Evolutionary conservation across 1,140 invertebrate genomes (phyloP).

Genomic region (Brachionus asplanchnoidis): DNA sequence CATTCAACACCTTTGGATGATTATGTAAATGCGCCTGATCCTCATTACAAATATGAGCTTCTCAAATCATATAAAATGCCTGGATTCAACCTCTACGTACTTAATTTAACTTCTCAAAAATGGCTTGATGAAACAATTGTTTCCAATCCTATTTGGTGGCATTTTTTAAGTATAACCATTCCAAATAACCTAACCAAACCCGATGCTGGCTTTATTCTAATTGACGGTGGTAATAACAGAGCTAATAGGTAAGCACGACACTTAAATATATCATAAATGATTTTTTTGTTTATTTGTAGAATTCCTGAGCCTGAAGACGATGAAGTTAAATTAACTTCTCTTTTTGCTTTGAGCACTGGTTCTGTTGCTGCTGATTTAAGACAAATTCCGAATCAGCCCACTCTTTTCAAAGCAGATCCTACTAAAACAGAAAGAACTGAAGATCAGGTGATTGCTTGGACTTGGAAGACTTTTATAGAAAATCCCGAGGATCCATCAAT

Average conservation of each 20-base stretch:
- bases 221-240: slow-evolving; percentile 49
- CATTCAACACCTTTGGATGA: slow-evolving; percentile 36
- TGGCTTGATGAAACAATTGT: slow-evolving; percentile 47
- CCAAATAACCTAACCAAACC: slow-evolving; percentile 46
- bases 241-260: neutral
- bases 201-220: slow-evolving; percentile 47
- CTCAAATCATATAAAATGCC: slow-evolving; percentile 43
- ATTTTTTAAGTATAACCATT: slow-evolving; percentile 48
- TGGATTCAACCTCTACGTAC: slow-evolving; percentile 46
- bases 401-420: slow-evolving; percentile 49
- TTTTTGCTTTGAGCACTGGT: slow-evolving; percentile 47
- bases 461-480: slow-evolving; percentile 48
- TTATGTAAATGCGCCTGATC: slow-evolving; percentile 36
- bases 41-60: slow-evolving; percentile 40
- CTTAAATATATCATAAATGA: neutral
- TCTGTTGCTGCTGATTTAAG: slow-evolving; percentile 46
- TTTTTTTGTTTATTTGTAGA: slow-evolving; percentile 18
- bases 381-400: slow-evolving; percentile 50
- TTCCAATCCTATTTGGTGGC: slow-evolving; percentile 49
- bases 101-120: slow-evolving; percentile 51
- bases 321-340: slow-evolving; percentile 47
- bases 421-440: slow-evolving; percentile 45
- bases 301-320: slow-evolving; percentile 46
- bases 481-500: slow-evolving; percentile 37
- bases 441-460: slow-evolving; percentile 49